phyloP scores from a whole-genome alignment of 2,113 vertebrate species.

The Columbina picui region DNA sequence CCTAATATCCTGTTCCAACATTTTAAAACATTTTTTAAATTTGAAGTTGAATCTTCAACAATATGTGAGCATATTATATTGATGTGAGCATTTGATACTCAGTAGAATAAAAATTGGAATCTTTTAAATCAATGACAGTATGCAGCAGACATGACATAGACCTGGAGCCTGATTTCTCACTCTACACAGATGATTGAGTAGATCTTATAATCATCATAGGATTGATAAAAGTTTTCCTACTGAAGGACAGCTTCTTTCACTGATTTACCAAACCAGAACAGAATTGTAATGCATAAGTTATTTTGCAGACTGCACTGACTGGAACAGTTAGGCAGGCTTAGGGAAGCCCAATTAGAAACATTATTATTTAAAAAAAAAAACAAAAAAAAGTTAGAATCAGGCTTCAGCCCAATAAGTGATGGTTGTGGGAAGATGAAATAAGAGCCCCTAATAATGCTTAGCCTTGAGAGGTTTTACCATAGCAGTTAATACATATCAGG shows the following conservation, averaged over 20 bases:
- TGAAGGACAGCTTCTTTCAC: background rate
- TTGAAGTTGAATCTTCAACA: background rate
- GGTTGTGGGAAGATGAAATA: background rate
- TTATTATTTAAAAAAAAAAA: background rate
- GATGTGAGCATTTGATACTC: background rate
- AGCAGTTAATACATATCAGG: background rate
- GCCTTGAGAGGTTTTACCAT: background rate
- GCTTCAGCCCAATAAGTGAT: background rate
- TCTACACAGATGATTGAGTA: background rate
- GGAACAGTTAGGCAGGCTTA: background rate
- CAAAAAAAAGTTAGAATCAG: background rate
- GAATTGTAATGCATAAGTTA: background rate
- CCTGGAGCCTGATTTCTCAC: background rate
- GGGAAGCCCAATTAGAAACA: background rate
- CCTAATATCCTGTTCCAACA: background rate
- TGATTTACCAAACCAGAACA: background rate
- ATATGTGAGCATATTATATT: background rate
- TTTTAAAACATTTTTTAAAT: background rate
- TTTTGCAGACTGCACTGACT: background rate
- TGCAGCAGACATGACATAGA: background rate
- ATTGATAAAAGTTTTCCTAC: background rate
- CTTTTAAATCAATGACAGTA: background rate
- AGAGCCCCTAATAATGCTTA: background rate
- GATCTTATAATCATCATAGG: background rate
- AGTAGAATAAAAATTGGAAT: background rate